Conservation (phyloP, 2,113 vertebrate species). For the Arothron firmamentum region DNA sequence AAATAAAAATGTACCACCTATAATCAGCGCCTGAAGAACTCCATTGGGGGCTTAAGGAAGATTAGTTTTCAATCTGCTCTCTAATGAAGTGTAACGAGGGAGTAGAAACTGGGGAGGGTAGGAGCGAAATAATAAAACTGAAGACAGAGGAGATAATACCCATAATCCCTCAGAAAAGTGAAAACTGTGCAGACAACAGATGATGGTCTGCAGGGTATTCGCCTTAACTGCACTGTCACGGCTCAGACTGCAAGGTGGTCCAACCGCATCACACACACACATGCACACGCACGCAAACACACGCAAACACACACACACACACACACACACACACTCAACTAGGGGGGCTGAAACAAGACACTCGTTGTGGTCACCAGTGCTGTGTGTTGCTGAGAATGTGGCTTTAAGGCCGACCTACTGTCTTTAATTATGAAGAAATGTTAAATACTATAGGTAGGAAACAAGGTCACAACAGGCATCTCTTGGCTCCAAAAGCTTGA, state of each 20-base stretch:
- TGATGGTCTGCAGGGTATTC: constrained; percentile 13
- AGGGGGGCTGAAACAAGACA: constrained; percentile 4
- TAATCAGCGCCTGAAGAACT: constrained; percentile 34
- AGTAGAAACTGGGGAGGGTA: not conserved
- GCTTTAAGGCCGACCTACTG: not conserved
- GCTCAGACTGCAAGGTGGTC: constrained; percentile 19
- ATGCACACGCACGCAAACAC: not conserved
- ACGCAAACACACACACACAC: not conserved
- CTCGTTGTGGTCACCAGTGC: not conserved
- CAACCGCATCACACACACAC: not conserved
- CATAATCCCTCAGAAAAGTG: constrained; percentile 44
- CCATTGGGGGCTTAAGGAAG: constrained; percentile 39
- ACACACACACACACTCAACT: constrained; percentile 1
- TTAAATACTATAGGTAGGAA: too few species aligned
- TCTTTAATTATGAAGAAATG: too few species aligned
- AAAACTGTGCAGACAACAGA: constrained; percentile 16
- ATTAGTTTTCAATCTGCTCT: constrained; percentile 49
- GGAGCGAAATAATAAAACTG: constrained; percentile 26
- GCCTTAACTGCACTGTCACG: not conserved
- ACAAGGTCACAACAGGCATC: too few species aligned
- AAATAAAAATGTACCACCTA: constrained; percentile 42
- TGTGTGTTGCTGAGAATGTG: not conserved
- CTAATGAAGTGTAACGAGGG: constrained; percentile 42
- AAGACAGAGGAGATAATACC: constrained; percentile 36
- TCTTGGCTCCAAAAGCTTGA: too few species aligned